Evolutionary conservation across 2,797 vertebrate genomes (phyloP).

Genomic region (Hafferia zeledoni): DNA sequence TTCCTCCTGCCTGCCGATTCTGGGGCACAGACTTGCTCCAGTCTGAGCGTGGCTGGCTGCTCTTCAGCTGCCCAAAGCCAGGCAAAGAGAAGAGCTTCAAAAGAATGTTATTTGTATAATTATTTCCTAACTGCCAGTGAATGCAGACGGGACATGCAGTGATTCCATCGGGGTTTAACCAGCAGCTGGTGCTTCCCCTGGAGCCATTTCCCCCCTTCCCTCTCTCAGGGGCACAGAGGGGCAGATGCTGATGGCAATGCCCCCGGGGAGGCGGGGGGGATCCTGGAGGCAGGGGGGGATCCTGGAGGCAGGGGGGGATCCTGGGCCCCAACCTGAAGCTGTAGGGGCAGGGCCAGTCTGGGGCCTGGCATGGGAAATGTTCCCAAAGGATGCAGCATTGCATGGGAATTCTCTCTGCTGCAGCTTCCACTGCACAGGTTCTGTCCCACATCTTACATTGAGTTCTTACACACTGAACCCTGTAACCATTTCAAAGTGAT

Average conservation of each 20-base stretch:
- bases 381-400: background rate
- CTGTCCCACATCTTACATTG: background rate
- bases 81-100: background rate
- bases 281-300: background rate
- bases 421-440: background rate
- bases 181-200: background rate
- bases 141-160: rapidly evolving
- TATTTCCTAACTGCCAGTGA: background rate
- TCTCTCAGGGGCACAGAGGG: background rate
- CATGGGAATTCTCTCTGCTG: background rate
- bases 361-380: background rate
- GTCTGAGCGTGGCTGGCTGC: background rate
- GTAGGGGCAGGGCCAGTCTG: background rate
- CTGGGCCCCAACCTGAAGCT: background rate
- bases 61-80: background rate
- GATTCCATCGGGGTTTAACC: background rate
- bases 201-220: background rate
- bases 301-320: background rate
- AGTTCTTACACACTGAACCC: background rate
- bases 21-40: background rate
- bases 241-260: background rate
- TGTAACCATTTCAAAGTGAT: background rate
- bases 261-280: background rate
- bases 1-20: background rate
- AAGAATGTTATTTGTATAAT: background rate